Evolutionary conservation across 1,140 invertebrate genomes (phyloP), one percentile per base, ranked within the genome.

Genomic region (Conus ventricosus): DNA sequence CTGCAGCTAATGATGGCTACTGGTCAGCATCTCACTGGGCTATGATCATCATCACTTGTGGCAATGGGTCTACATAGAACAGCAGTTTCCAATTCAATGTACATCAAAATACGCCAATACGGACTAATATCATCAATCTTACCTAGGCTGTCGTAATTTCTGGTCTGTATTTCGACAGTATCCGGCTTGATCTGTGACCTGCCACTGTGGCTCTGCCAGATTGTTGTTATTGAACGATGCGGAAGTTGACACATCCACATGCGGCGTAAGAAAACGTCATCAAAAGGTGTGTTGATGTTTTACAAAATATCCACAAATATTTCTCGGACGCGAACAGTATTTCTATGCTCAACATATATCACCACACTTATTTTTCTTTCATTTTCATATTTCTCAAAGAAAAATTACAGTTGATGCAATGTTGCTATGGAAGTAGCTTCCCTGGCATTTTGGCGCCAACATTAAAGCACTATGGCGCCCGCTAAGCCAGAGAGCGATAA

Each of bases 401-500:
- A 55, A n/a, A 83, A 54, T 23, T 10, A 54, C 53, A 39, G n/a
- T 81, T 51, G 20, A 81, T 11, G 80, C 11, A 83, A 5, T 55
- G n/a, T 55, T 63, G 17, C 27, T 53, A 63, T 84, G 55, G 83
- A n/a, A 87, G 75, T 80, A n/a, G 27, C 75, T 13, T 87, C 85
- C 85, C 27, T 80, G n/a, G 25, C 51, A 20, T 39, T 87, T 87
- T 87, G 57, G 85, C 85, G 85, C 85, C 71, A 87, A 87, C 23
- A 8, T 54, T 60, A 27, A 87, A 85, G 23, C 23, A 87, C 71
- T 23, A 87, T 87, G 85, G 85, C 85, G 85, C 85, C 85, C 51
- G 55, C 85, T 23, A 87, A 87, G 80, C 5, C 63, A 25, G 85
- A 87, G 5, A 57, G 55, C 54, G 75, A 87, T 55, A 75, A 4